Evolutionary conservation across 2,888 invertebrate genomes (phyloP).

Genomic region (Sepioteuthis lessoniana): DNA sequence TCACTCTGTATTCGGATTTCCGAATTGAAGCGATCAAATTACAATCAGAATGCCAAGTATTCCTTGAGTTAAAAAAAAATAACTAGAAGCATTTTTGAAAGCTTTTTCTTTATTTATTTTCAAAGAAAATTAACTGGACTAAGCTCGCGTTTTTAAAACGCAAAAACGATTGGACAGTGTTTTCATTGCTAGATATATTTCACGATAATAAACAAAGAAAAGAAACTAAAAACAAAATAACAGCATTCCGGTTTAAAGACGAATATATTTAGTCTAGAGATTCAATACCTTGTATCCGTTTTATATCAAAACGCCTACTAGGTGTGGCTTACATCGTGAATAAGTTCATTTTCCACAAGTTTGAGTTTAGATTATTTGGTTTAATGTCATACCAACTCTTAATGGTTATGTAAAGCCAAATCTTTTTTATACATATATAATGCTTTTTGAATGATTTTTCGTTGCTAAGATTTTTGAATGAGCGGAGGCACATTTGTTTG

Average conservation of each 20-base stretch:
- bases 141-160: background rate
- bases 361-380: too few relatives aligned
- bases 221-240: background rate
- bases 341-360: too few relatives aligned
- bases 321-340: too few relatives aligned
- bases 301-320: background rate
- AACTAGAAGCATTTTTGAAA: background rate
- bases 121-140: background rate
- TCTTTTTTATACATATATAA: too few relatives aligned
- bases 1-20: background rate
- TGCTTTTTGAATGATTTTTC: too few relatives aligned
- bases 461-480: too few relatives aligned
- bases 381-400: too few relatives aligned
- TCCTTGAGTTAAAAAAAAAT: background rate
- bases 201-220: background rate
- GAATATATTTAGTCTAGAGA: background rate
- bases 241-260: background rate
- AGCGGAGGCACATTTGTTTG: too few relatives aligned
- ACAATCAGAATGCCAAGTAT: background rate
- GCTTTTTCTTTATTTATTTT: background rate
- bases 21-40: background rate
- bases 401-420: too few relatives aligned
- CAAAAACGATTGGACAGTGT: background rate
- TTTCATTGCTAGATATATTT: slow-evolving; percentile 33
- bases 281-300: background rate